phyloP scores from a whole-genome alignment of 2,113 vertebrate genomes.

The Caranx melampygus region DNA sequence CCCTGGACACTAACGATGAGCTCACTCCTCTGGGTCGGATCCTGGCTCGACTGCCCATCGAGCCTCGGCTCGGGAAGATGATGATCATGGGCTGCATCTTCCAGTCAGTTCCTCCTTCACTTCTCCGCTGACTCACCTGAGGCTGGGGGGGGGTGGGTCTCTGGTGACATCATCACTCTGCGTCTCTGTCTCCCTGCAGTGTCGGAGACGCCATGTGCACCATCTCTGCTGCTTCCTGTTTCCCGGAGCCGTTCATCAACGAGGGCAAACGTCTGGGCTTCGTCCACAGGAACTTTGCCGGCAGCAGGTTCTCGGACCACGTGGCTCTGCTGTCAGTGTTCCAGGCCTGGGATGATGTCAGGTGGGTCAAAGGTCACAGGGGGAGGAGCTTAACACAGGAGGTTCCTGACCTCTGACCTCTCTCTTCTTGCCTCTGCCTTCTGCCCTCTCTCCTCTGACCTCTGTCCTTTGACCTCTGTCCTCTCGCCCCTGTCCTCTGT shows the following conservation, averaged over 20 bases:
- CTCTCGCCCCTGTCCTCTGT: too few relatives aligned
- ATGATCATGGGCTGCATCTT: conserved; percentile 99
- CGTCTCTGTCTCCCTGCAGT: conserved; percentile 73
- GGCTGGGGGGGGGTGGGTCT: not conserved
- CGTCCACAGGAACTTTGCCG: conserved; percentile 94
- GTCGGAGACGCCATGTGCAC: conserved; percentile 96
- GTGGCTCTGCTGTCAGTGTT: conserved; percentile 95
- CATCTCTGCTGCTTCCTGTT: conserved; percentile 94
- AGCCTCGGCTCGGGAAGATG: conserved; percentile 97
- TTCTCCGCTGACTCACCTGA: not conserved
- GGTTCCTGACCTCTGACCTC: too few relatives aligned
- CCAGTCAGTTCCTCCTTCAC: conserved; percentile 82
- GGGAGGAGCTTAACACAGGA: too few relatives aligned
- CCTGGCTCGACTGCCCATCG: conserved; percentile 94
- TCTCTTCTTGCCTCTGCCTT: too few relatives aligned
- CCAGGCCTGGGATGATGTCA: conserved; percentile 96
- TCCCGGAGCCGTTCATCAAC: conserved; percentile 94
- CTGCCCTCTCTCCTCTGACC: too few relatives aligned
- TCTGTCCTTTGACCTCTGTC: too few relatives aligned
- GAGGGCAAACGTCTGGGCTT: conserved; percentile 95
- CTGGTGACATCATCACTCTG: not conserved
- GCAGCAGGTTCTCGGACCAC: conserved; percentile 93
- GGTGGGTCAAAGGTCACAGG: conserved; percentile 76
- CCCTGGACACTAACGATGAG: conserved; percentile 93
- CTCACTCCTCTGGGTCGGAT: conserved; percentile 95